Base-by-base conservation (phyloP, 2,888 invertebrate species). In the Lepidocyrtinus sp. region DNA sequence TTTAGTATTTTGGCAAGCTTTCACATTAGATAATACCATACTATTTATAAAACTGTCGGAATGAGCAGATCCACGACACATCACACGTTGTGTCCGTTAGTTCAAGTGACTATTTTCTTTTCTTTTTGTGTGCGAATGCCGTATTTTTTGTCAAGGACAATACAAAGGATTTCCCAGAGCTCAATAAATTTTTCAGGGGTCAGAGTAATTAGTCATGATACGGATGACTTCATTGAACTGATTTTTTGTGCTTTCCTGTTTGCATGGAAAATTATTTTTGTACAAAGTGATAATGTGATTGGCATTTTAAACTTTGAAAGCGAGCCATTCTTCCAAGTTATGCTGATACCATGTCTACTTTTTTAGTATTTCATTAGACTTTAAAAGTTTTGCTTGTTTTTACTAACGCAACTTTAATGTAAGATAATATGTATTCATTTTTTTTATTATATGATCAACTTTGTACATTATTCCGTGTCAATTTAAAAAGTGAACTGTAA, bases 131-230 rank as follows among this genome's bases (percentile, higher is more conserved):
- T 36, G 36, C 36, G 5, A 36, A n/a, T n/a, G n/a, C n/a, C 36
- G 12, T 7, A 36, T 36, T 36, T 36, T 36, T 5, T 12, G 36
- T 36, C 36, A 36, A 36, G 5, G 5, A 7, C 12, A 7, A 5
- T 36, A 36, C 36, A 12, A 7, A 12, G 5, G 5, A n/a, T 50
- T 50, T 12, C 55, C 46, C 27, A 46, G 62, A 79, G 79, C 79
- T 79, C 79, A 79, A 77, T 77, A 22, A 62, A 46, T 73, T 45
- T 78, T 78, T n/a, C 73, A 78, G 73, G 78, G 78, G 78, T 72
- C 63, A 72, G 21, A 19, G 63, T 25, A 64, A 24, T 62, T 63
- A 79, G 79, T 74, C 73, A 78, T 36, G 2, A 24, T 21, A 15
- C 73, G 46, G 15, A 50, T 22, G 59, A 70, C 36, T 59, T 67